phyloP scores from a whole-genome alignment of 2,113 vertebrate species.

The Sciurus niger region DNA sequence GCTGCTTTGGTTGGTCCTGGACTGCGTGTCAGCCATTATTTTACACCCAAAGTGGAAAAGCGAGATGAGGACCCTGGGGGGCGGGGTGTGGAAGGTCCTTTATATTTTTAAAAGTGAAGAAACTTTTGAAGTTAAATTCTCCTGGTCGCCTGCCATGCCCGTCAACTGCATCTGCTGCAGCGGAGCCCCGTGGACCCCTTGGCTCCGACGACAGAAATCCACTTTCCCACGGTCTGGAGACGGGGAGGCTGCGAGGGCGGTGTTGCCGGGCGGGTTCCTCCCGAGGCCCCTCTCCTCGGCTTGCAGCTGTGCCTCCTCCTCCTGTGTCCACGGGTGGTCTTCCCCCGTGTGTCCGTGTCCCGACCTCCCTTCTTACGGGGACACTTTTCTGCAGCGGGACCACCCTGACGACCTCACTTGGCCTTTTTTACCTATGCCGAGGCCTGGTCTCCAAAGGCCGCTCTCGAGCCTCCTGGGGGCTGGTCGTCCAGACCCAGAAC shows the following conservation, averaged over 20 bases:
- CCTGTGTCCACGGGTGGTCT: rapidly evolving
- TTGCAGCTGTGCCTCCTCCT: neutral
- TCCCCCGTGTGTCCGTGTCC: neutral
- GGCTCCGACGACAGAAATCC: neutral
- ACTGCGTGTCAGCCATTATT: neutral
- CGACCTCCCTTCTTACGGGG: neutral
- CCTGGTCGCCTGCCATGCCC: neutral
- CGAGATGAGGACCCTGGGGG: neutral
- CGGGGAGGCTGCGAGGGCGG: too few species aligned
- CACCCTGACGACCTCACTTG: too few species aligned
- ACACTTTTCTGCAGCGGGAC: neutral
- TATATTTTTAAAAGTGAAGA: constrained; percentile 41
- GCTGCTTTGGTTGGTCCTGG: neutral
- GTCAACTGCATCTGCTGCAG: rapidly evolving
- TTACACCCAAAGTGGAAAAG: neutral
- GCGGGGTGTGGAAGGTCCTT: constrained; percentile 24
- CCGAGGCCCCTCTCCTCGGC: too few species aligned
- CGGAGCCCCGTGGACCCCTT: rapidly evolving
- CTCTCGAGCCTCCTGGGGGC: neutral
- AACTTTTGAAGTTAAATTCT: constrained; percentile 30
- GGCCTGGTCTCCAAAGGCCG: too few species aligned
- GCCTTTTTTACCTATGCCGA: neutral
- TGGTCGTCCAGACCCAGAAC: too few species aligned
- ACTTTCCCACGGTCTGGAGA: neutral
- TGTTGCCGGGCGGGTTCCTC: neutral